Evolutionary conservation across 2,797 vertebrate genomes (phyloP), one percentile per base, ranked within the genome.

Genomic region (Rhadinocentrus ornatus): DNA sequence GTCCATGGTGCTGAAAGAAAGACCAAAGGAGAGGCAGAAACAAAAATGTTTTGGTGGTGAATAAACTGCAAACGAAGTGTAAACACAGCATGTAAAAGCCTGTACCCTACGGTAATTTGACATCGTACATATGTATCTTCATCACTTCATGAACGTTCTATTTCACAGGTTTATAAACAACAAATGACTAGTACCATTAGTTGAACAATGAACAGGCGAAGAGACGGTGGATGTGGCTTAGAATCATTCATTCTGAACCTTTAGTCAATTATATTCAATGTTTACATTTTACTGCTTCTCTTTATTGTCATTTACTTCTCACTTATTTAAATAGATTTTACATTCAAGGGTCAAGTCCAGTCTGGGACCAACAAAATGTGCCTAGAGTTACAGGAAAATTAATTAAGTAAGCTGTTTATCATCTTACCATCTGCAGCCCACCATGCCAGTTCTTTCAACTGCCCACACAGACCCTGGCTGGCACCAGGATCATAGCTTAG

Each of bases 1-100:
- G 61, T 84, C 90, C 73, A 0, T 73, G 84, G 87, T 91, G 66
- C 86, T 88, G 84, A 83, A 86, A 73, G 22, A 22, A 56, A 1
- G 9, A 16, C 26, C 4, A n/a, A 52, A 62, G 62, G 44, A 35
- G 4, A 52, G 11, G 15, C 34, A 59, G 31, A 52, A 54, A 18
- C 5, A n/a, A n/a, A 9, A 31, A 11, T 27, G 32, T 13, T 63
- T 31, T 53, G 29, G 61, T 78, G 41, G 58, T 64, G 53, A 71
- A 54, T 52, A 22, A 65, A 65, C 24, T 66, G 27, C 20, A 31
- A 16, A 27, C 27, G 39, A 5, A 55, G 8, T 20, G 10, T 52
- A 71, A 64, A 63, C 26, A 26, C 53, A 35, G 39, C 18, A n/a
- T 41, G 13, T n/a, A 15, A 69, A 73, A 60, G 16, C 31, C 18